phyloP scores from a whole-genome alignment of 1,140 invertebrate species.

The Eumaeus atala region DNA sequence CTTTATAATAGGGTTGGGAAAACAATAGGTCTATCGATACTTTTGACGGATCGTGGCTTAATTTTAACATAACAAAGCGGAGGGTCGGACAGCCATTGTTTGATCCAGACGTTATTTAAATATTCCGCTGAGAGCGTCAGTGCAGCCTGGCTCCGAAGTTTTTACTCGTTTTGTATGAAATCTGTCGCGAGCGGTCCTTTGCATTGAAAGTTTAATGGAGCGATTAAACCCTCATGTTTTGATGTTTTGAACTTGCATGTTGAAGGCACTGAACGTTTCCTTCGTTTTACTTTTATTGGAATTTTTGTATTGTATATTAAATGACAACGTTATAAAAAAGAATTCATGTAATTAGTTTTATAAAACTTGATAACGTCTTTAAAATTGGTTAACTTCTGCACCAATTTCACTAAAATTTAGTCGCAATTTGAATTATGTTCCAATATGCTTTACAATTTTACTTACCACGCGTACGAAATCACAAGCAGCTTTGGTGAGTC shows the following conservation, averaged over 20 bases:
- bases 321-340: background rate
- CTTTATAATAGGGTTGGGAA: conserved; percentile 25
- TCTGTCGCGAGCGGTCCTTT: conserved; percentile 36
- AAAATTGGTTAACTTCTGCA: too few relatives aligned
- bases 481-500: too few relatives aligned
- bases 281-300: background rate
- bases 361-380: too few relatives aligned
- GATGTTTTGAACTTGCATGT: conserved; percentile 6
- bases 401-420: too few relatives aligned
- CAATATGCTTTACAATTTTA: too few relatives aligned
- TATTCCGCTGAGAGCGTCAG: conserved; percentile 37
- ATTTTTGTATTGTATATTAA: background rate
- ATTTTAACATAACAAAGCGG: conserved; percentile 63
- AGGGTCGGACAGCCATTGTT: conserved; percentile 52
- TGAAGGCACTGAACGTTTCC: background rate
- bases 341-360: too few relatives aligned
- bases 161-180: conserved; percentile 41
- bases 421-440: too few relatives aligned
- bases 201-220: conserved; percentile 27
- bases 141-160: conserved; percentile 14
- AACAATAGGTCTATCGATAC: conserved; percentile 45
- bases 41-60: conserved; percentile 41
- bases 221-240: conserved; percentile 15
- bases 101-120: conserved; percentile 66
- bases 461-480: too few relatives aligned